A percentile compares a stretch with the other conserved stretches of the same genome.
phyloP scores from a whole-genome alignment of 2,888 invertebrate species.

The Lycaena phlaeas region DNA sequence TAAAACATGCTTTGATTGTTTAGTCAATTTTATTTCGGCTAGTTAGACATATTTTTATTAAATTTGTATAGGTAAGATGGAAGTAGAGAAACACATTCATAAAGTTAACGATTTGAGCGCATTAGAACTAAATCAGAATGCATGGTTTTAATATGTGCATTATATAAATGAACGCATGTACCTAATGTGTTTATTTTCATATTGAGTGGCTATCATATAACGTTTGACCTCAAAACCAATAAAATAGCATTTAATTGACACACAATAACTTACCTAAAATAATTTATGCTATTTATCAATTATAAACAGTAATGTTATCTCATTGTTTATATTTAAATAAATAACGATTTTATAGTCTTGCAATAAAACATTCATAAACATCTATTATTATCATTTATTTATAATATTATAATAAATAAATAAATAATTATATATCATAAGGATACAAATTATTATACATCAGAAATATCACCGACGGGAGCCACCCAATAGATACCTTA shows the following conservation, averaged over 20 bases:
- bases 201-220: background rate
- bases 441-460: too few species aligned
- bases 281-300: background rate
- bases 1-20: too few species aligned
- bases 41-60: background rate
- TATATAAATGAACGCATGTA: background rate
- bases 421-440: too few species aligned
- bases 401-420: too few species aligned
- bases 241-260: slow-evolving; percentile 5
- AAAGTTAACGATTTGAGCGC: too few species aligned
- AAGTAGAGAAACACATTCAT: too few species aligned
- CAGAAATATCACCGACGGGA: too few species aligned
- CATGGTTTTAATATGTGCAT: background rate
- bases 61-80: too few species aligned
- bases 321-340: background rate
- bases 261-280: background rate
- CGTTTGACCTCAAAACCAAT: slow-evolving; percentile 4
- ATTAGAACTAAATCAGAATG: too few species aligned
- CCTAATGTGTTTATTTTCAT: background rate
- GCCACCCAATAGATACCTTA: too few species aligned
- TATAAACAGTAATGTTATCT: background rate
- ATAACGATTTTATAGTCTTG: background rate
- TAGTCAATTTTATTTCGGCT: background rate
- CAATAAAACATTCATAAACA: background rate
- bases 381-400: too few species aligned